Base-by-base conservation (phyloP, 2,888 invertebrate species). In the Lucinisca nassula region DNA sequence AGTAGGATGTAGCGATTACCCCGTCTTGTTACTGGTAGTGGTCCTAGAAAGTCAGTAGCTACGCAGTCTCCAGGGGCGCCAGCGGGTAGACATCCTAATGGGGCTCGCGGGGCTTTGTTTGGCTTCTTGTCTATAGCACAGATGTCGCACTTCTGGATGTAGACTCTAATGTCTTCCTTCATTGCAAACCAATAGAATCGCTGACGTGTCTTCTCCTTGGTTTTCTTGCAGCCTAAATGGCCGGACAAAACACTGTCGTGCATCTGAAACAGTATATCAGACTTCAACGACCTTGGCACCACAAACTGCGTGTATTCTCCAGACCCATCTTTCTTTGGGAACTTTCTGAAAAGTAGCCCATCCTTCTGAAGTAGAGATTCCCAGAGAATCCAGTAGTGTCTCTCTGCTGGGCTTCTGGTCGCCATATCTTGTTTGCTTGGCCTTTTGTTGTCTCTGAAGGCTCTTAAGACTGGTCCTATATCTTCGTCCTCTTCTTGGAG, bases 181-280 rank as follows among this genome's bases (percentile, higher is more conserved):
- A 83, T 38, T 37, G 70, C 61, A 61, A 58, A 84, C 84, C 84
- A 79, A 37, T 79, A 84, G 45, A 78, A 83, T 24, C 45, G 61
- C 38, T 83, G 83, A 3, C 21, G 24, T 51, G 51, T 37, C 40
- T 78, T 77, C 17, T 72, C 37, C 27, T 37, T 77, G 21, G 58
- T 84, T 72, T 84, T 78, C 38, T 79, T 84, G 21, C 24, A 30
- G 21, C 84, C 84, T 30, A 84, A 72, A 55, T 84, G 84, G 14
- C 79, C 74, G 45, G 83, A 78, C 32, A 77, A 17, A 17, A 78
- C 72, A 24, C 32, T 27, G 24, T 83, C 51, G 55, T 55, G 77
- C 77, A 78, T 78, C 38, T 72, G 72, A 14, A 17, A 30, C 17
- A 77, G 35, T 0, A 82, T 61, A 49, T 82, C 72, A n/a, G 27